A percentile compares a stretch with the other conserved stretches of the same genome.
These are phyloP conservation scores for Eledona agricola DNA, from an alignment of 2,888 invertebrate species.

Conservation along the genomic window DNA sequence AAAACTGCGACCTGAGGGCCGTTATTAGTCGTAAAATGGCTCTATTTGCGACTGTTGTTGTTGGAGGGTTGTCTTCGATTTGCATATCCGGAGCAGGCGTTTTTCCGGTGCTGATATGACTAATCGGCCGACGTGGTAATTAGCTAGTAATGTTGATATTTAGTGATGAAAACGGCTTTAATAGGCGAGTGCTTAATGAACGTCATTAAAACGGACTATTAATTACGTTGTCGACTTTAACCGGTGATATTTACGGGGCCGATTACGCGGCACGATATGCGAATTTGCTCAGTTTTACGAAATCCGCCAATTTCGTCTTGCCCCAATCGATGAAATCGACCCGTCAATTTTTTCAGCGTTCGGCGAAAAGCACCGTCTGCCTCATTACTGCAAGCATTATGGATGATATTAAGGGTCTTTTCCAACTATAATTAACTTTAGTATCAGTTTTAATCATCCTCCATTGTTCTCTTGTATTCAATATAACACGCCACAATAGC, in stretches of 20 bases:
- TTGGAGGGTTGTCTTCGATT: constrained; percentile 9
- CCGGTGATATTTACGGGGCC: constrained; percentile 25
- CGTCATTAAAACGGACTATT: constrained; percentile 32
- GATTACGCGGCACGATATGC: no score
- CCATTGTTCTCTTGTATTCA: constrained; percentile 34
- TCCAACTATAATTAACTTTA: constrained; percentile 32
- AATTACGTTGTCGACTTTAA: constrained; percentile 36
- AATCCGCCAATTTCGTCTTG: constrained; percentile 5
- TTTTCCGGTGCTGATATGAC: constrained; percentile 15
- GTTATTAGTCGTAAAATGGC: constrained; percentile 29
- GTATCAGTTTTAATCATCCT: constrained; percentile 33
- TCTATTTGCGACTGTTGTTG: constrained; percentile 23
- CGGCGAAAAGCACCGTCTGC: constrained; percentile 9
- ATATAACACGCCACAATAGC: constrained; percentile 32
- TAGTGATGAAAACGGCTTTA: constrained; percentile 32
- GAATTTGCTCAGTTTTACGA: no score
- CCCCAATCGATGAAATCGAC: constrained; percentile 7
- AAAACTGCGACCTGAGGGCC: constrained; percentile 25
- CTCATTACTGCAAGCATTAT: constrained; percentile 25
- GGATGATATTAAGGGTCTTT: constrained; percentile 27
- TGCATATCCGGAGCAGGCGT: constrained; percentile 18
- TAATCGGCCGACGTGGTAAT: constrained; percentile 26
- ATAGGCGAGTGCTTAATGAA: constrained; percentile 31
- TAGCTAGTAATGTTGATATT: constrained; percentile 32
- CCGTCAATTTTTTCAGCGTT: constrained; percentile 3